Percentiles rank a stretch among this genome's conserved stretches.
phyloP scores from a whole-genome alignment of 2,888 invertebrate species.

The Meiosimyza decipiens region DNA sequence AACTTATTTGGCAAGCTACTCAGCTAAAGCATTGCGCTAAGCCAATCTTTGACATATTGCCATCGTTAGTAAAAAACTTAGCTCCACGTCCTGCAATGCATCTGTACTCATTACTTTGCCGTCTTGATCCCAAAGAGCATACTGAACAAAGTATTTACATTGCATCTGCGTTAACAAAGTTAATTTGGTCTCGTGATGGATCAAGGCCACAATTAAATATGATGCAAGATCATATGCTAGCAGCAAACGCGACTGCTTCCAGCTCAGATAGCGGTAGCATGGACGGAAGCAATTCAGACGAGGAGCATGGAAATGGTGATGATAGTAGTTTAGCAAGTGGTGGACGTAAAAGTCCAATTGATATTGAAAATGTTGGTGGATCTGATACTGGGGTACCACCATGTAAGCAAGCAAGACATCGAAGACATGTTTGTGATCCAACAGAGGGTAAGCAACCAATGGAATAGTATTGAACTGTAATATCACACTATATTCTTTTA shows the following conservation, averaged over 20 bases:
- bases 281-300: constrained; percentile 84
- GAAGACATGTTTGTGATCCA: constrained; percentile 63
- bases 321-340: constrained; percentile 72
- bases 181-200: constrained; percentile 85
- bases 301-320: constrained; percentile 71
- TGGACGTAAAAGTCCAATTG: constrained; percentile 66
- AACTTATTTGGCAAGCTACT: constrained; percentile 94
- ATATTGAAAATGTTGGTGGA: constrained; percentile 66
- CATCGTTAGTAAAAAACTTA: constrained; percentile 89
- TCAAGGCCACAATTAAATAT: constrained; percentile 66
- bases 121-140: constrained; percentile 89
- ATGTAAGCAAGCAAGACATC: constrained; percentile 68
- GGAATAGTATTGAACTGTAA: not conserved
- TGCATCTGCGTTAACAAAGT: constrained; percentile 89
- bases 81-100: constrained; percentile 90
- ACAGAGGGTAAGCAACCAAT: constrained; percentile 49
- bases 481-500: constrained; percentile 7
- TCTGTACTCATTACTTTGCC: constrained; percentile 86
- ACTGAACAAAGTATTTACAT: constrained; percentile 93
- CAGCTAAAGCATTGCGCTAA: constrained; percentile 95
- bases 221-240: constrained; percentile 66
- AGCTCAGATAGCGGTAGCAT: constrained; percentile 85
- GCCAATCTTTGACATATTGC: constrained; percentile 90
- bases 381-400: constrained; percentile 68
- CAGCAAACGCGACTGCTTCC: constrained; percentile 68